These are phyloP conservation scores for Sthenelais limicola DNA, from an alignment of 2,888 invertebrate species.

Conservation along the genomic window DNA sequence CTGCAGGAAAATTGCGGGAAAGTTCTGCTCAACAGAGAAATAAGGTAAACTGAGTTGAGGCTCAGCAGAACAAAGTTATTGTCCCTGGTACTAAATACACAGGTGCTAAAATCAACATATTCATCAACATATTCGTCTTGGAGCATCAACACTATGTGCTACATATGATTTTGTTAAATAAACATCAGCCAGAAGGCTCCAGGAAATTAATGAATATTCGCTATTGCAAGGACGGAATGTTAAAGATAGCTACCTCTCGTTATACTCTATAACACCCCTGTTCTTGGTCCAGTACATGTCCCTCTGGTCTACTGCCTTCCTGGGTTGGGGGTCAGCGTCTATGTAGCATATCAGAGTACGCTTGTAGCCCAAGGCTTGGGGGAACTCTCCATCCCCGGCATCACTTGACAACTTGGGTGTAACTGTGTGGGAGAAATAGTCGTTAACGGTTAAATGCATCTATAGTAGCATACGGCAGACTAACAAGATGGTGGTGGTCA, in stretches of 20 bases:
- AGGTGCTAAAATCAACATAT: background rate
- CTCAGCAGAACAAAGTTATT: no score
- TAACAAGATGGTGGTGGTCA: no score
- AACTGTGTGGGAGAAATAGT: constrained; percentile 33
- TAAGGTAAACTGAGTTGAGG: no score
- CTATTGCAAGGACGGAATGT: background rate
- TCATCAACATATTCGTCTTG: background rate
- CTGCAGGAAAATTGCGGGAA: no score
- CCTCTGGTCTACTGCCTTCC: constrained; percentile 16
- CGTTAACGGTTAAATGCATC: no score
- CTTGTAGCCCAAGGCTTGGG: constrained; percentile 49
- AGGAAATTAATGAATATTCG: no score
- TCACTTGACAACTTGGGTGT: constrained; percentile 44
- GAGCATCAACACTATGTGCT: background rate
- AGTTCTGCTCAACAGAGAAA: no score
- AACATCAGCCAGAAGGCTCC: no score
- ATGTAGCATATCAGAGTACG: constrained; percentile 47
- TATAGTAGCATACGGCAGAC: no score
- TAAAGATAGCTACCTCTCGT: background rate
- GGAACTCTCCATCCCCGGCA: constrained; percentile 9
- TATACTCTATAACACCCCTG: background rate
- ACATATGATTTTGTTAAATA: background rate
- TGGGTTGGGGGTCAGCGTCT: constrained; percentile 48
- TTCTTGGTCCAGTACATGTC: constrained; percentile 46
- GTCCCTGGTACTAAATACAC: background rate